A percentile compares a stretch with the other conserved stretches of the same genome.
Evolutionary conservation across 2,797 vertebrate species (phyloP).

Genomic region (Halcyon badia): DNA sequence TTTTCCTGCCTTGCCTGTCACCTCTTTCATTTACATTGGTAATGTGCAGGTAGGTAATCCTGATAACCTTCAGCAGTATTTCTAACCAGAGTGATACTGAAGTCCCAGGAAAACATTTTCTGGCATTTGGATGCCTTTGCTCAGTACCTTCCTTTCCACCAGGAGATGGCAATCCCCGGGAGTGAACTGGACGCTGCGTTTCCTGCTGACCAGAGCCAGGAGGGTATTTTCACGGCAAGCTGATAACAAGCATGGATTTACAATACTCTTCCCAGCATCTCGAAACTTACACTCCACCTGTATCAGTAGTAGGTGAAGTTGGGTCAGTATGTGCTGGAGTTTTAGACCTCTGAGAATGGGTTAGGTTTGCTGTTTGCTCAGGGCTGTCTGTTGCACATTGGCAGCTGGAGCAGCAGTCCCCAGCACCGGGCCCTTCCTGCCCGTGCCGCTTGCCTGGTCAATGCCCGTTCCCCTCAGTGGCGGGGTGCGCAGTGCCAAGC

Average conservation of each 20-base stretch:
- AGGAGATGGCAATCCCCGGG: not conserved
- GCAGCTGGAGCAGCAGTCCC: not conserved
- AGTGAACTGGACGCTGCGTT: not conserved
- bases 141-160: not conserved
- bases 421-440: not conserved
- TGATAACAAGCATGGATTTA: not conserved
- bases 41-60: not conserved
- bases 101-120: not conserved
- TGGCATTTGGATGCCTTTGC: not conserved
- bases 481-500: not conserved
- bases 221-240: not conserved
- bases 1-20: not conserved
- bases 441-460: not conserved
- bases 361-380: not conserved
- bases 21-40: not conserved
- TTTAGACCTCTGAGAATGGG: not conserved
- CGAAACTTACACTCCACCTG: not conserved
- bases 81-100: not conserved
- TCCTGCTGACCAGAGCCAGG: not conserved
- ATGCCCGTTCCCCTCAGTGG: not conserved
- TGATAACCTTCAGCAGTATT: not conserved
- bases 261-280: not conserved
- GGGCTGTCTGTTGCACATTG: not conserved
- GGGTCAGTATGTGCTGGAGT: not conserved
- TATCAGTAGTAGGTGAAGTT: not conserved